Conservation (phyloP, 2,888 invertebrate genomes). For the Cryptus armator region DNA sequence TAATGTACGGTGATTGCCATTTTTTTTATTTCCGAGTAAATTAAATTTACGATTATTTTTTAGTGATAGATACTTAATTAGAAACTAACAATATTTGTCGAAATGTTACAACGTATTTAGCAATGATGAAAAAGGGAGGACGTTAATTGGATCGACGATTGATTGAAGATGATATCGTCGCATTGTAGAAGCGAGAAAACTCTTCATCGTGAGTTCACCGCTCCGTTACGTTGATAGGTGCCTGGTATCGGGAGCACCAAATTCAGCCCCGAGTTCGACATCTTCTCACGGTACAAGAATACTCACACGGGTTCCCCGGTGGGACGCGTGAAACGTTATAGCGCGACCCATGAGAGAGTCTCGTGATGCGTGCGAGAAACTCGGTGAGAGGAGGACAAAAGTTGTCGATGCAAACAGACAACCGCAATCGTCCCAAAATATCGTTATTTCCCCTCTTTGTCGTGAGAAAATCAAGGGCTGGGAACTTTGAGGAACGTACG, state of each 20-base stretch:
- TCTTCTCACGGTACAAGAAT: conserved; percentile 78
- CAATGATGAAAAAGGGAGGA: not conserved
- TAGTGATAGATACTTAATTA: no score
- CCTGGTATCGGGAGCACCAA: conserved; percentile 75
- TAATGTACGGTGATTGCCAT: no score
- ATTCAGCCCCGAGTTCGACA: conserved; percentile 77
- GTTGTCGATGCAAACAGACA: conserved; percentile 6
- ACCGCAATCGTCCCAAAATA: conserved; percentile 40
- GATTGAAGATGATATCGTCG: not conserved
- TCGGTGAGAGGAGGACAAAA: not conserved
- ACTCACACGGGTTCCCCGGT: conserved; percentile 75
- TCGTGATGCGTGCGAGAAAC: conserved; percentile 27
- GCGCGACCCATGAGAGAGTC: not conserved
- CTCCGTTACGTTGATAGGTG: conserved; percentile 68
- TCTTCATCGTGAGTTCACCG: conserved; percentile 46
- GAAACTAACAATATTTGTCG: no score
- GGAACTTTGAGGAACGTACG: conserved; percentile 35
- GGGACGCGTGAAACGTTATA: conserved; percentile 12
- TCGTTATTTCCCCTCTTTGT: conserved; percentile 30
- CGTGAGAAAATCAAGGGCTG: conserved; percentile 62
- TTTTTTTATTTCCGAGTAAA: no score
- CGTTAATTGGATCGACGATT: not conserved
- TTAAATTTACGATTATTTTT: no score
- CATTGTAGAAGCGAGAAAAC: conserved; percentile 13
- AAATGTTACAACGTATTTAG: no score